Evolutionary conservation across 1,140 invertebrate species (phyloP), one percentile per base, ranked within the genome.

Genomic region (Delia radicum): DNA sequence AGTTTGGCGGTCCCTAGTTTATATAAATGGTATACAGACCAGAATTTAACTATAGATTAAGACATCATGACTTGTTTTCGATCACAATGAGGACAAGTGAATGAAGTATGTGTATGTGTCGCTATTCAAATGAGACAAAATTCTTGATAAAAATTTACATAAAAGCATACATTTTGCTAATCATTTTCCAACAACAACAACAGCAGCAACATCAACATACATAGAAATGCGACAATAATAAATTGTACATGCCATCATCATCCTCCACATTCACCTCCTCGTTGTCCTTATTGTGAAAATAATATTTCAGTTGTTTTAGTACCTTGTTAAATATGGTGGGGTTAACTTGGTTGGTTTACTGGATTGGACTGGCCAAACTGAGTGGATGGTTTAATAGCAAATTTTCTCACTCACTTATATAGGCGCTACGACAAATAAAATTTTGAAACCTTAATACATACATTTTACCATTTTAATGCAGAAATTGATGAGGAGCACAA

Each of bases 401-500:
- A 69, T 69, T 69, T 69, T 69, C 65, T 69, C 65, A 69, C 65
- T 69, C 65, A 69, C 65, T 69, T 69, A 69, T 69, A 33, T n/a
- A 69, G 65, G 65, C 65, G 65, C 65, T 69, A 69, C 65, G 65
- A 69, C 65, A 69, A 69, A 69, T 69, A 69, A 69, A 69, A 69
- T 69, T 69, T 69, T 69, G 65, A 69, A 33, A 69, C 65, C 65
- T 69, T 69, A 69, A 69, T 37, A 24, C 65, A 33, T 21, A 69
- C 65, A 69, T 69, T 69, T 69, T 31, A 21, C n/a, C 65, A 69
- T 69, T 69, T 69, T 69, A 69, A 37, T 69, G 65, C 31, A 33
- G 65, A 69, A 69, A 69, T 69, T 69, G 65, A 69, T 69, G 65
- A 69, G n/a, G n/a, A 69, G 65, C 12, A 69, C 65, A 24, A 27